These are phyloP conservation scores for Diachasma alloeum DNA, from an alignment of 1,140 invertebrate species.

Conservation along the genomic window DNA sequence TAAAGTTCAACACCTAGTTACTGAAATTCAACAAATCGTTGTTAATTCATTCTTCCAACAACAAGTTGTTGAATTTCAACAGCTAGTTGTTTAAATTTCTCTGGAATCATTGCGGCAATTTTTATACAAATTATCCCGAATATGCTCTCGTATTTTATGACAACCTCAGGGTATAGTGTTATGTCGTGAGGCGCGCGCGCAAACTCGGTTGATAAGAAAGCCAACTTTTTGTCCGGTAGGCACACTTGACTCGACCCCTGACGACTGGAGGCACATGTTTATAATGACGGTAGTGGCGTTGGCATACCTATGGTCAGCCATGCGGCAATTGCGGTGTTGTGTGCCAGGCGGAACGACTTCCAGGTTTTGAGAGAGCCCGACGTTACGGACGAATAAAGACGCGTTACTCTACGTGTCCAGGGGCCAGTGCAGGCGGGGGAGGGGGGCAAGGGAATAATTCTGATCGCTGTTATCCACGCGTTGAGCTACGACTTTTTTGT, in stretches of 20 bases:
- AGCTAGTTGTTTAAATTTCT: no score
- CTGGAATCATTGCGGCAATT: no score
- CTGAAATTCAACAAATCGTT: no score
- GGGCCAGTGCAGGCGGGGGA: background rate
- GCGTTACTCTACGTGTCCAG: background rate
- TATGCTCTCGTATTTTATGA: no score
- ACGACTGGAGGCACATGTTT: background rate
- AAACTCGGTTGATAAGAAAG: background rate
- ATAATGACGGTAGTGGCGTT: constrained; percentile 35
- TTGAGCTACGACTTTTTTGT: background rate
- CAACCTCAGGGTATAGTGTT: no score
- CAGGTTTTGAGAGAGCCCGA: constrained; percentile 39
- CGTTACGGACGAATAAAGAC: constrained; percentile 15
- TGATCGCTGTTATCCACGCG: background rate
- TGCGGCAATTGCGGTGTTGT: constrained; percentile 43
- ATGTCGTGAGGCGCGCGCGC: no score
- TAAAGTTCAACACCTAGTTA: no score
- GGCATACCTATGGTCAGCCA: constrained; percentile 52
- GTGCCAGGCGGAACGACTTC: constrained; percentile 38
- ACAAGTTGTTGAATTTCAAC: no score
- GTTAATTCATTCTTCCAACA: no score
- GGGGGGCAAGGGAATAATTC: background rate
- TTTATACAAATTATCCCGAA: no score
- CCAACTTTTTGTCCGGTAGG: background rate
- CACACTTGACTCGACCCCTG: constrained; percentile 1